Evolutionary conservation across 2,888 invertebrate genomes (phyloP).

Genomic region (Lasioglossum calceatum): DNA sequence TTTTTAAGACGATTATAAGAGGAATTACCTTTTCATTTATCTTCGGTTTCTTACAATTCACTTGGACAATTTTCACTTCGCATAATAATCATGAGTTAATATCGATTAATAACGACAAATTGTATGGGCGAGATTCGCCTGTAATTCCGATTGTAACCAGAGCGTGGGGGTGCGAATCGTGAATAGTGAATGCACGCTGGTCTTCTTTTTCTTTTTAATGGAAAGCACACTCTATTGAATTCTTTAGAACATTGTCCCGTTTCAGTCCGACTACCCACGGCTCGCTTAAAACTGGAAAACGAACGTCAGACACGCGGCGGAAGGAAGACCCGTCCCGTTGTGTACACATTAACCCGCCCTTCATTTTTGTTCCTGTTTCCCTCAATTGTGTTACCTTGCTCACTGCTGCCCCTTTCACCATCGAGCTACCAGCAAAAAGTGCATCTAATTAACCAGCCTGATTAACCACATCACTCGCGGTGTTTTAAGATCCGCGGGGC

Average conservation of each 20-base stretch:
- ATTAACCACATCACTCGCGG: constrained; percentile 9
- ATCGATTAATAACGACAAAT: neutral
- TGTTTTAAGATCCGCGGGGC: neutral
- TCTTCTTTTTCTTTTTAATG: constrained; percentile 35
- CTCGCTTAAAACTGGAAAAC: neutral
- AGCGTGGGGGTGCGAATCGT: neutral
- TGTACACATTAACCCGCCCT: constrained; percentile 9
- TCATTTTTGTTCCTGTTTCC: neutral
- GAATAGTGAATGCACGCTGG: neutral
- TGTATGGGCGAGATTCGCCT: neutral
- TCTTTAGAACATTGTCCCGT: neutral
- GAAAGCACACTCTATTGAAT: constrained; percentile 30
- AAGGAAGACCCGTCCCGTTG: constrained; percentile 19
- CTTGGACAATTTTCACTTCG: no score
- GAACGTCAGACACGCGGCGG: constrained; percentile 12
- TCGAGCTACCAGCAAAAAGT: constrained; percentile 10
- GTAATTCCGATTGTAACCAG: neutral
- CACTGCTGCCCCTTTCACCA: neutral
- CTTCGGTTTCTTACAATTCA: no score
- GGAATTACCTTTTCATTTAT: no score
- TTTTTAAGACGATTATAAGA: no score
- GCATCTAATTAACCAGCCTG: constrained; percentile 7
- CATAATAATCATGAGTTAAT: neutral
- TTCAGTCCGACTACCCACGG: neutral
- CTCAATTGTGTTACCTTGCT: constrained; percentile 20